These are phyloP conservation scores for Steinernema scapterisci DNA, from an alignment of 2,888 invertebrate genomes.

Conservation along the genomic window DNA sequence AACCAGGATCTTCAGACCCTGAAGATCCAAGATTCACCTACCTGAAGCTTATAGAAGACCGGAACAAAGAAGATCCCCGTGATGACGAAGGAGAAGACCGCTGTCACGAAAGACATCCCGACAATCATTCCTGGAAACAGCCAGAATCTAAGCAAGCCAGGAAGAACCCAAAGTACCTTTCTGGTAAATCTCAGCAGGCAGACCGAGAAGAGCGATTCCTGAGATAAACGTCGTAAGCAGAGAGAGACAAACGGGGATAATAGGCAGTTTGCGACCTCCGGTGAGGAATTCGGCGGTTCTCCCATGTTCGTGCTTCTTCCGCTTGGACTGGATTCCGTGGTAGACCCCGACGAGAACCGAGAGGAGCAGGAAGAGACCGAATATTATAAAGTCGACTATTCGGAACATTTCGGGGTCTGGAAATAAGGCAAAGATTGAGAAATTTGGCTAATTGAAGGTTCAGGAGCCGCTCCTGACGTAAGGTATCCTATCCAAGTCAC, in stretches of 20 bases:
- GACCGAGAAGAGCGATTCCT: slow-evolving; percentile 80
- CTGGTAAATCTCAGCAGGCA: slow-evolving; percentile 81
- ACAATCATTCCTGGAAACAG: slow-evolving; percentile 36
- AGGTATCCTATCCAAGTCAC: too few relatives aligned
- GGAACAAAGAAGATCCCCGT: slow-evolving; percentile 50
- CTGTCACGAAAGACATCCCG: slow-evolving; percentile 35
- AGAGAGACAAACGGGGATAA: slow-evolving; percentile 84
- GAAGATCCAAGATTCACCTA: neutral
- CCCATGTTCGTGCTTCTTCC: slow-evolving; percentile 74
- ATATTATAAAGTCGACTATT: slow-evolving; percentile 41
- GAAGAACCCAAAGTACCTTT: slow-evolving; percentile 29
- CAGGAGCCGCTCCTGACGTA: too few relatives aligned
- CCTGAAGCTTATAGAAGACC: slow-evolving; percentile 47
- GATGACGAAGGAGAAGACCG: slow-evolving; percentile 42
- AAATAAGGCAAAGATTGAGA: too few relatives aligned
- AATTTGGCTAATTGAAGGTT: too few relatives aligned
- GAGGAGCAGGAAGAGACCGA: slow-evolving; percentile 42
- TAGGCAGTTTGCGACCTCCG: slow-evolving; percentile 81
- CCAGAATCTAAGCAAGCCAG: neutral
- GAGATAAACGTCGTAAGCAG: slow-evolving; percentile 93
- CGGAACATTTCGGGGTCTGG: slow-evolving; percentile 45
- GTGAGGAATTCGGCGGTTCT: slow-evolving; percentile 84
- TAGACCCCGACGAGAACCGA: slow-evolving; percentile 47
- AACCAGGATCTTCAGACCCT: neutral
- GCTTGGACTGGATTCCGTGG: slow-evolving; percentile 39